Percentiles rank a stretch among this genome's conserved stretches.
Conservation (phyloP, 2,797 vertebrate genomes). For the Pantherophis vulpinus region DNA sequence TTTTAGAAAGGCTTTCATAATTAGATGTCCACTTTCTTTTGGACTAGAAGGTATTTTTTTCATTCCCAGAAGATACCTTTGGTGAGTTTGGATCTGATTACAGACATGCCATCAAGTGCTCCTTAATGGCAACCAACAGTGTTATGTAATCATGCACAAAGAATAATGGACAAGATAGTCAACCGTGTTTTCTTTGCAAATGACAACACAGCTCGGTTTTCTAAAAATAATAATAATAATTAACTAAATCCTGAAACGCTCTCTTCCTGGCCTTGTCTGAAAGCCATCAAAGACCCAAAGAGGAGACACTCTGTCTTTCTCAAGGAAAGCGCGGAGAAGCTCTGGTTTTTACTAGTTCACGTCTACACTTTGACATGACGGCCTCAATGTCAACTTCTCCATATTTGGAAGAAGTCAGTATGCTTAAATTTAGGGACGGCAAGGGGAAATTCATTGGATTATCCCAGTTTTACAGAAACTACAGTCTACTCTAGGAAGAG, state of each 20-base stretch:
- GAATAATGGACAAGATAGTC: not conserved
- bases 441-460: not conserved
- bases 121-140: not conserved
- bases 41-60: not conserved
- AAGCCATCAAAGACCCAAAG: not conserved
- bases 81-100: not conserved
- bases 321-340: not conserved
- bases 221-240: too few relatives aligned
- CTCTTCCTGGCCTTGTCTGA: not conserved
- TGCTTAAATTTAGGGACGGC: not conserved
- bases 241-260: not conserved
- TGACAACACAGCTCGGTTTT: not conserved
- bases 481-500: not conserved
- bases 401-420: not conserved
- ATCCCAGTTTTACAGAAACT: not conserved
- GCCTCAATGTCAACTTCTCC: not conserved
- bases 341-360: not conserved
- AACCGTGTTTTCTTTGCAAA: not conserved
- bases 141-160: not conserved
- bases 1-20: not conserved
- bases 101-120: not conserved
- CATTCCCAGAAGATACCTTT: fast-evolving
- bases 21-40: fast-evolving
- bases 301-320: not conserved
- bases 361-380: not conserved